phyloP scores from a whole-genome alignment of 2,888 invertebrate species.

The Miltochrista miniata region DNA sequence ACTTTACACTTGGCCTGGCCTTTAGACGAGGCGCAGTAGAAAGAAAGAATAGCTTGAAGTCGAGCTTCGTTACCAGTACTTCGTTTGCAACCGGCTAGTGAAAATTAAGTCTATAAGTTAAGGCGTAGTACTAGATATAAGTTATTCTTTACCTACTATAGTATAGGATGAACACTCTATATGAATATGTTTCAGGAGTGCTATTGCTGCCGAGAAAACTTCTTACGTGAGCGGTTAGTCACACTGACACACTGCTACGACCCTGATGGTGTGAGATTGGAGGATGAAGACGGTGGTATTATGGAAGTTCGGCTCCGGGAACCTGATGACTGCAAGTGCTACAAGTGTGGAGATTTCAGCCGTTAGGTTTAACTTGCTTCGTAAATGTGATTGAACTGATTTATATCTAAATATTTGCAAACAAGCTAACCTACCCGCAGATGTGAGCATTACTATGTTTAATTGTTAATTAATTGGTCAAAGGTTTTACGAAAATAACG shows the following conservation, averaged over 20 bases:
- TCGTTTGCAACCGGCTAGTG: no score
- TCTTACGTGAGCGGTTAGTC: conserved; percentile 90
- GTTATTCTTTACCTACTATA: no score
- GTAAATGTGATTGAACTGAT: not conserved
- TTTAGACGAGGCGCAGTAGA: no score
- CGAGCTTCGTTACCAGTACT: no score
- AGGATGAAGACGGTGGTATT: conserved; percentile 86
- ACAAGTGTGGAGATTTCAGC: conserved; percentile 93
- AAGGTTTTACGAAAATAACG: conserved; percentile 1
- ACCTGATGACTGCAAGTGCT: conserved; percentile 95
- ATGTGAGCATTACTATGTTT: no score
- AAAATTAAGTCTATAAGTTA: no score
- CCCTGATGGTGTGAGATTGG: conserved; percentile 91
- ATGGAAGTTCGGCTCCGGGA: conserved; percentile 94
- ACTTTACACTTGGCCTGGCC: no score
- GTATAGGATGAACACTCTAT: no score
- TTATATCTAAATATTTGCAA: no score
- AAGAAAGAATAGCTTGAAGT: no score
- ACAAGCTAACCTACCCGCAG: no score
- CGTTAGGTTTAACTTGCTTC: conserved; percentile 70
- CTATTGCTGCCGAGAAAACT: conserved; percentile 95
- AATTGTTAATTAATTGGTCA: conserved; percentile 3
- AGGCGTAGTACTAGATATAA: no score
- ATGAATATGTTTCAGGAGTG: conserved; percentile 87
- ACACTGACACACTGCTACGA: conserved; percentile 94